phyloP scores from a whole-genome alignment of 2,113 vertebrate species.

The Cyphomyrus discorhynchus region DNA sequence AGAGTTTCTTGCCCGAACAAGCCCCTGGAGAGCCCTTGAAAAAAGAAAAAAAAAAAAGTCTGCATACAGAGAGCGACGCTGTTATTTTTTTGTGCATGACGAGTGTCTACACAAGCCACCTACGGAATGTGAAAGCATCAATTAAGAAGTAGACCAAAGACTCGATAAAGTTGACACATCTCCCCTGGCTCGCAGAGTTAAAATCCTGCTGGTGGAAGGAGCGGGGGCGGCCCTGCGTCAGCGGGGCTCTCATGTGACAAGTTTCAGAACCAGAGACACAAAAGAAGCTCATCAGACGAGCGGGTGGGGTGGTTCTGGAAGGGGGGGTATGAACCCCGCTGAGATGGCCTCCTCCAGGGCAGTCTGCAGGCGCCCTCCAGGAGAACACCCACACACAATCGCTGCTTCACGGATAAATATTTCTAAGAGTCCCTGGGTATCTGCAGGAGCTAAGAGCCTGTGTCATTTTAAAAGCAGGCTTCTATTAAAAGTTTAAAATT shows the following conservation, averaged over 20 bases:
- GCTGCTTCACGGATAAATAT: not conserved
- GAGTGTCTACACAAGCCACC: not conserved
- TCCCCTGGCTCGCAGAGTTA: not conserved
- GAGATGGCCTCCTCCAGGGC: constrained; percentile 12
- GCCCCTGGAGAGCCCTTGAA: not conserved
- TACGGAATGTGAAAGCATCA: not conserved
- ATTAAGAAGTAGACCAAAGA: constrained; percentile 1
- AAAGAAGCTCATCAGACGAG: constrained; percentile 16
- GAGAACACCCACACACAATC: constrained; percentile 14
- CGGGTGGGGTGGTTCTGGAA: not conserved
- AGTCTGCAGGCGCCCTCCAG: constrained; percentile 9
- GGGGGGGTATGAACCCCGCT: not conserved
- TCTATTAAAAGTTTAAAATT: constrained; percentile 17
- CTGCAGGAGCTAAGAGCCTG: constrained; percentile 8
- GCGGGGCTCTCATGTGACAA: not conserved
- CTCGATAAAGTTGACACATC: not conserved
- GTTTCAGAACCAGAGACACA: constrained; percentile 7
- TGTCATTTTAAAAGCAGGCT: constrained; percentile 13
- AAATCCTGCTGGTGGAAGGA: not conserved
- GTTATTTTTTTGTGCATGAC: not conserved
- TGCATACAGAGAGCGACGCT: not conserved
- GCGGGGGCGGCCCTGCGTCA: not conserved
- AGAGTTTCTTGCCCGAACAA: not conserved
- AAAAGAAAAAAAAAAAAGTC: not conserved
- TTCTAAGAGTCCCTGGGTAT: constrained; percentile 3